Conservation (phyloP, 1,140 invertebrate genomes). For the Heliconius congener region DNA sequence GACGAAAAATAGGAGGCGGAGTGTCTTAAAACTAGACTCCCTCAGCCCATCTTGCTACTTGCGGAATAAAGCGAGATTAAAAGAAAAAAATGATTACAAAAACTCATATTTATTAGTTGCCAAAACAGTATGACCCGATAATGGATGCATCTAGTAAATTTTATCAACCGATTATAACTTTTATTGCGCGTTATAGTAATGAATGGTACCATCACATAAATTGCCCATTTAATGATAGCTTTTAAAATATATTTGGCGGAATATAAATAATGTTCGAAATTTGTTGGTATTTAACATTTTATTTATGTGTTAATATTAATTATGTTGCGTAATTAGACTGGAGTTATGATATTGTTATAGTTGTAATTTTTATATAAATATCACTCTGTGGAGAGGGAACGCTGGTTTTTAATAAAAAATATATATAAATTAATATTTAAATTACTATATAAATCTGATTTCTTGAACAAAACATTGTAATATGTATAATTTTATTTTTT, state of each 20-base stretch:
- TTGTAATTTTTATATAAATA: too few relatives aligned
- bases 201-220: slow-evolving; percentile 21
- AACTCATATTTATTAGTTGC: slow-evolving; percentile 8
- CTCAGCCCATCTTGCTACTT: too few relatives aligned
- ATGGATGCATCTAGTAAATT: slow-evolving; percentile 19
- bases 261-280: slow-evolving; percentile 3
- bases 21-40: too few relatives aligned
- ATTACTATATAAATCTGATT: too few relatives aligned
- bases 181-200: slow-evolving; percentile 24
- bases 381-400: too few relatives aligned
- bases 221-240: slow-evolving; percentile 12
- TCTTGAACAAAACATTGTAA: too few relatives aligned
- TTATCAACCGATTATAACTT: slow-evolving; percentile 24
- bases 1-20: too few relatives aligned
- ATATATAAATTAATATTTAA: too few relatives aligned
- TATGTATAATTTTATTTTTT: too few relatives aligned
- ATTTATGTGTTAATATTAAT: slow-evolving; percentile 8
- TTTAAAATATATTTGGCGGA: slow-evolving; percentile 17
- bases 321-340: not conserved
- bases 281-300: slow-evolving; percentile 11
- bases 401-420: too few relatives aligned
- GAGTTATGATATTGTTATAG: not conserved
- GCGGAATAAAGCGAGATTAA: too few relatives aligned
- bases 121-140: slow-evolving; percentile 15
- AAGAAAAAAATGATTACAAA: not conserved